Conservation (phyloP, 2,888 invertebrate species). For the Lithophane semibrunnea region DNA sequence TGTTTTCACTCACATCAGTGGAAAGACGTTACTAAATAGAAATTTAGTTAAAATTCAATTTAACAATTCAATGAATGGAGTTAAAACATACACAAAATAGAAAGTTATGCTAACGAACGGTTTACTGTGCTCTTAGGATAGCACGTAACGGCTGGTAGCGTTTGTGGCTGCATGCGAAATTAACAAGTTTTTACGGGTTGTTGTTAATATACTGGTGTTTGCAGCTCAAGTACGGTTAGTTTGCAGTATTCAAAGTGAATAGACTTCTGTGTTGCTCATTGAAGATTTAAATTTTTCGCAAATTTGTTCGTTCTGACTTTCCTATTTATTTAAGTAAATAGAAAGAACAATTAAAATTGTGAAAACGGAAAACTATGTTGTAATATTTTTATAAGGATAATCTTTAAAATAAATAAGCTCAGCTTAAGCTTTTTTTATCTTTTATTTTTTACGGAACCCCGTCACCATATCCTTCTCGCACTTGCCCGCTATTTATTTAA, state of each 20-base stretch:
- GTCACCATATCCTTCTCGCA: constrained; percentile 5
- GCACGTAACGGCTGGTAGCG: constrained; percentile 45
- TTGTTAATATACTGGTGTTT: constrained; percentile 33
- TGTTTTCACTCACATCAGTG: not conserved
- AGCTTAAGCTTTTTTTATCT: not conserved
- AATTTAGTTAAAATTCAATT: constrained; percentile 12
- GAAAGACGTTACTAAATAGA: not conserved
- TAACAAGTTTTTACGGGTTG: constrained; percentile 56
- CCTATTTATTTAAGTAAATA: not conserved
- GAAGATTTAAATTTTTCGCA: not conserved
- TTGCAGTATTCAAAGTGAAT: constrained; percentile 7
- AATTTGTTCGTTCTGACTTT: not conserved
- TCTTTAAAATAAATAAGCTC: not conserved
- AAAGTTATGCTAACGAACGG: constrained; percentile 52
- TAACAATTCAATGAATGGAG: constrained; percentile 23
- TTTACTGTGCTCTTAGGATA: constrained; percentile 42
- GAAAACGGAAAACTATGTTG: not conserved
- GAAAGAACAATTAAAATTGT: not conserved
- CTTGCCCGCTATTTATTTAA: constrained; percentile 59
- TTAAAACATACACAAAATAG: constrained; percentile 19
- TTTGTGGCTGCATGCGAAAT: constrained; percentile 55
- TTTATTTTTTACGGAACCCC: constrained; percentile 43
- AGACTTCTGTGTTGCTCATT: constrained; percentile 13
- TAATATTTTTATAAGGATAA: not conserved
- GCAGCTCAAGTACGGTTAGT: constrained; percentile 26